A percentile compares a stretch with the other conserved stretches of the same genome.
These are phyloP conservation scores for Myotis daubentonii DNA, from an alignment of 2,797 vertebrate genomes.

Conservation along the genomic window DNA sequence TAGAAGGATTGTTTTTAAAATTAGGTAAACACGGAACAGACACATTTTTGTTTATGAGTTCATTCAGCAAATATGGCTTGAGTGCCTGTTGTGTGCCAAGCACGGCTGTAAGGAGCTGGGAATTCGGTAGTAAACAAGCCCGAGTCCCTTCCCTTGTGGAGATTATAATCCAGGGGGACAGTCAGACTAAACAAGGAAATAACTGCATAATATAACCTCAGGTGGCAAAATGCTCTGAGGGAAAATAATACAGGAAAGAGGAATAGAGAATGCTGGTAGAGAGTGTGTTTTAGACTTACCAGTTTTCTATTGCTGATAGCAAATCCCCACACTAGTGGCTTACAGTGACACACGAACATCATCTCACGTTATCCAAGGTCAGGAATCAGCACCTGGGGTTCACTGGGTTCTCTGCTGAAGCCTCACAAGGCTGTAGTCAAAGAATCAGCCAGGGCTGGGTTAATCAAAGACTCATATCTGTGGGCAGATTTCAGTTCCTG, in stretches of 20 bases:
- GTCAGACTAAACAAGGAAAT: conserved; percentile 30
- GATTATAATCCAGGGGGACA: not conserved
- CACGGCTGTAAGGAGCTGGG: not conserved
- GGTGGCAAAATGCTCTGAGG: not conserved
- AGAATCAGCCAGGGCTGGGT: not conserved
- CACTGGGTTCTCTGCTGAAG: not conserved
- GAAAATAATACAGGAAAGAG: not conserved
- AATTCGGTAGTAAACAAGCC: not conserved
- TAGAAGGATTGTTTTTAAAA: conserved; percentile 54
- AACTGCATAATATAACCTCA: not conserved
- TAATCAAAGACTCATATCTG: not conserved
- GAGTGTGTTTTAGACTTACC: not conserved
- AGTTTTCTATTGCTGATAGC: not conserved
- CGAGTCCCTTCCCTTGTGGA: not conserved
- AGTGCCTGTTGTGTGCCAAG: not conserved
- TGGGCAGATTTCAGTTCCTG: not conserved
- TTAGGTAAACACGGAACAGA: conserved; percentile 40
- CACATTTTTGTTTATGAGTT: conserved; percentile 37
- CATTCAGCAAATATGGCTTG: conserved; percentile 47
- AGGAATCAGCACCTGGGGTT: not conserved
- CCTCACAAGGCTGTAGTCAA: not conserved
- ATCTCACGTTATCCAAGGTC: not conserved
- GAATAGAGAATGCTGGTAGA: rapidly evolving
- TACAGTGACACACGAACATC: not conserved
- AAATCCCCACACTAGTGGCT: not conserved